Conservation (phyloP, 2,797 vertebrate species). For the Ibycter americanus region DNA sequence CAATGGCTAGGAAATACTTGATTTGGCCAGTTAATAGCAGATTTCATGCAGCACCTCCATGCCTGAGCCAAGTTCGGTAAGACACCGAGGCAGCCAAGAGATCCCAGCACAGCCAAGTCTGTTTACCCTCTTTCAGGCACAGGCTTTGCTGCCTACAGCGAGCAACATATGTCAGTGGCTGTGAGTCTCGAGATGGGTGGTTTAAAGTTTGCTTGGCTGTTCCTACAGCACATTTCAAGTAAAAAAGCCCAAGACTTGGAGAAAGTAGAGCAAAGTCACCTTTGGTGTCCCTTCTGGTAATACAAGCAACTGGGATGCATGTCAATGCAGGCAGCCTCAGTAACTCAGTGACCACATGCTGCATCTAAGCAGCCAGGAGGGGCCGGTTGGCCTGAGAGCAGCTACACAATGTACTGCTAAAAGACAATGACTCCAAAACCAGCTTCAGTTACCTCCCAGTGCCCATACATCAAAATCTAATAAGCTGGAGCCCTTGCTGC, state of each 20-base stretch:
- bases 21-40: background rate
- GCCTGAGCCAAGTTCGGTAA: background rate
- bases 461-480: background rate
- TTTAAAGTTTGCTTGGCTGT: background rate
- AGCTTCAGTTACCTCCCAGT: background rate
- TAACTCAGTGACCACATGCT: background rate
- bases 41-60: background rate
- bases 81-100: background rate
- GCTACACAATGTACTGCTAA: background rate
- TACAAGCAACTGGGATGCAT: background rate
- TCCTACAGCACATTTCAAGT: background rate
- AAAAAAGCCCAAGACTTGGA: background rate
- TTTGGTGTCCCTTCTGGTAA: background rate
- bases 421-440: background rate
- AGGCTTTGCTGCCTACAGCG: background rate
- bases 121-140: background rate
- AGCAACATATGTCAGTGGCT: fast-evolving
- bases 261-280: background rate
- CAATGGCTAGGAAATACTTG: background rate
- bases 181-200: background rate
- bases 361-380: fast-evolving
- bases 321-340: too few relatives aligned
- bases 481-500: background rate
- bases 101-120: background rate
- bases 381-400: background rate